These are phyloP conservation scores for Prionace glauca DNA, from an alignment of 2,797 vertebrate species.

Conservation along the genomic window DNA sequence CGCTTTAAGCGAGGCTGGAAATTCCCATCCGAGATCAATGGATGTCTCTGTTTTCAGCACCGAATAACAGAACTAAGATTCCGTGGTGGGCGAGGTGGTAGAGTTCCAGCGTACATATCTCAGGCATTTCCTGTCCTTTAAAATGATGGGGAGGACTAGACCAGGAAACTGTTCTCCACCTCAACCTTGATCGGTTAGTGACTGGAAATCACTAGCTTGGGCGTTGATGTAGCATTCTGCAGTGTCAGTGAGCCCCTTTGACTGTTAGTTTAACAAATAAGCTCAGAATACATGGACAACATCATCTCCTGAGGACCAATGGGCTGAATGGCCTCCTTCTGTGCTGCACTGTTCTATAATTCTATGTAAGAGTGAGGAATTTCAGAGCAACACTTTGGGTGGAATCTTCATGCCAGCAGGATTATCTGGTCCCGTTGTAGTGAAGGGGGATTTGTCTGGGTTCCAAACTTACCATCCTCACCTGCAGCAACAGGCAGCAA, in stretches of 20 bases:
- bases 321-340: neutral
- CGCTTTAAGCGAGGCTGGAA: too few species aligned
- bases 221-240: neutral
- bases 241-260: neutral
- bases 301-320: neutral
- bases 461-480: too few species aligned
- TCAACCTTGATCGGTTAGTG: neutral
- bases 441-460: too few species aligned
- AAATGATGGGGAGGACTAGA: neutral
- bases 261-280: neutral
- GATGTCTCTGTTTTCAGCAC: too few species aligned
- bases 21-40: too few species aligned
- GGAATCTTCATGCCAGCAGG: too few species aligned
- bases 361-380: neutral
- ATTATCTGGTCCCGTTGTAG: too few species aligned
- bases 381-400: neutral
- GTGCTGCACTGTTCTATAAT: neutral
- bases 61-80: too few species aligned
- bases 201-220: neutral
- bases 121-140: neutral
- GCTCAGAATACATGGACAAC: neutral
- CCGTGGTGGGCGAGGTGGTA: too few species aligned
- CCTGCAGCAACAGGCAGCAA: too few species aligned
- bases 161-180: neutral
- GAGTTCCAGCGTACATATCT: too few species aligned